Percentiles rank a stretch among this genome's conserved stretches.
phyloP scores from a whole-genome alignment of 2,113 vertebrate species.

The Heterotilapia buettikoferi region DNA sequence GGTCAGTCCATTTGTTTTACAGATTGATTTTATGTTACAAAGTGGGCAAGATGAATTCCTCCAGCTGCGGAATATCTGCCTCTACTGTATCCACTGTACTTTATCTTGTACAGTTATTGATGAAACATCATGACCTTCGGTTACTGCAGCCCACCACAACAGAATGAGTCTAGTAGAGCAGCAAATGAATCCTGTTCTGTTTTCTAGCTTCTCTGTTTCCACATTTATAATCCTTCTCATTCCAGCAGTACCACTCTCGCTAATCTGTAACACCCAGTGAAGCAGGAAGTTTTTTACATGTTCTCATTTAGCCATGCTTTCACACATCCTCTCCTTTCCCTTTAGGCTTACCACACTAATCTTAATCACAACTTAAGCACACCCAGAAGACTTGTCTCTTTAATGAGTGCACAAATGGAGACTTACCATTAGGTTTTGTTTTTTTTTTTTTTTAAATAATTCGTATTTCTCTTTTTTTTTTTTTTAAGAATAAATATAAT shows the following conservation, averaged over 20 bases:
- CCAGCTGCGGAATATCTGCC: not conserved
- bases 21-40: conserved; percentile 51
- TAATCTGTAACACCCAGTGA: conserved; percentile 33
- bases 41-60: conserved; percentile 39
- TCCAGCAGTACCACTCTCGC: not conserved
- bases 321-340: not conserved
- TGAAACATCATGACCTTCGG: conserved; percentile 39
- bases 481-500: no score
- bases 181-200: conserved; percentile 29
- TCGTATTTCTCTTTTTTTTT: no score
- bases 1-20: conserved; percentile 46
- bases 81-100: conserved; percentile 27
- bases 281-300: conserved; percentile 21
- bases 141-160: conserved; percentile 11
- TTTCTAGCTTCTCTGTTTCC: conserved; percentile 12
- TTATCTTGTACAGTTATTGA: conserved; percentile 48
- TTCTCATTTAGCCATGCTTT: not conserved
- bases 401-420: not conserved
- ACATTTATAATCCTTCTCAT: conserved; percentile 32
- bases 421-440: not conserved
- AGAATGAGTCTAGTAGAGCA: conserved; percentile 3
- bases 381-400: not conserved
- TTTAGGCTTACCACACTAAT: not conserved
- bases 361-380: not conserved
- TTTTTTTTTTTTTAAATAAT: no score